Base-by-base conservation (phyloP, 2,888 invertebrate species). In the Liodrosophila aerea region DNA sequence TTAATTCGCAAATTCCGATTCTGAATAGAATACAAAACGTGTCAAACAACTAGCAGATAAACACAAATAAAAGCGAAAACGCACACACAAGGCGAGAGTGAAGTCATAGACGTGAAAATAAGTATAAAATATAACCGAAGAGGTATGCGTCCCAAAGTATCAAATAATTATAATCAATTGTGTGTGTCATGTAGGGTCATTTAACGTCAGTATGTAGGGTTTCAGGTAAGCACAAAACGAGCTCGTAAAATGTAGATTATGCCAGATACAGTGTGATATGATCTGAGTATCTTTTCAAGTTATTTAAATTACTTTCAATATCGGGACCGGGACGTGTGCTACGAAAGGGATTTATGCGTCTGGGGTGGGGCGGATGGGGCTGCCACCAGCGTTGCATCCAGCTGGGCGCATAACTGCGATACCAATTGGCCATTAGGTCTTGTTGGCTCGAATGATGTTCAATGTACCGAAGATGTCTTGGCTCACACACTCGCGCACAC, bases 321-420 rank as follows among this genome's bases (percentile, higher is more conserved):
- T 85, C 81, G 2, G 72, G 64, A 16, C 65, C 68, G 15, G 87
- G 87, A n/a, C 88, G 82, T 18, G 73, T 81, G 37, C 63, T 83
- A 22, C 86, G 86, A 60, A 77, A 88, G 31, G 89, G 87, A 84
- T 78, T 88, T 18, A 87, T 47, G 7, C 72, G 80, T 11, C 71
- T n/a, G n/a, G n/a, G n/a, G n/a, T n/a, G 76, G 1, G 75, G 5
- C 11, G 64, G 76, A 8, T 46, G 50, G 9, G 86, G 85, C 2
- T 74, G 78, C 85, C 82, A 86, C 86, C 85, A 89, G 44, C 89
- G 84, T 53, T 89, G 86, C 7, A 86, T 54, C 90, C 90, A 89
- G 51, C 53, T 57, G 16, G 88, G 88, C 9, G 89, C 64, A 60
- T 88, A 88, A 36, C 66, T 82, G 7, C 80, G 56, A 70, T 88